These are phyloP conservation scores for Tolypeutes matacus DNA, from an alignment of 2,797 vertebrate genomes.

Conservation along the genomic window DNA sequence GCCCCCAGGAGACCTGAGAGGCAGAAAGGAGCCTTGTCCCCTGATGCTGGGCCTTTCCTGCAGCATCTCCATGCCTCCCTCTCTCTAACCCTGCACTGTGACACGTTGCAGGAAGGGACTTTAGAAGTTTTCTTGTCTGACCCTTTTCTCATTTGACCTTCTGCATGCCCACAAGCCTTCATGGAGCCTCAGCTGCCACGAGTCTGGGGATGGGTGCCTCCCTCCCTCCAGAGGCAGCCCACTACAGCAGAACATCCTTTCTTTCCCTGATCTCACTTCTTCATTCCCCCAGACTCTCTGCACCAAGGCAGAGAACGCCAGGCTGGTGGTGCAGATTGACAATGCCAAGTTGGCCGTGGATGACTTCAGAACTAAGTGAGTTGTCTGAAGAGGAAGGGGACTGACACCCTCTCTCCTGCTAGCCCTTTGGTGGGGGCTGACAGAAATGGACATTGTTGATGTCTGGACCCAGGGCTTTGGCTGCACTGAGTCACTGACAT, in stretches of 20 bases:
- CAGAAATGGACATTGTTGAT: background rate
- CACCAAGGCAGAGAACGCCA: slow-evolving; percentile 78
- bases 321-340: slow-evolving; percentile 83
- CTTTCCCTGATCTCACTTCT: background rate
- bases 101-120: too few species aligned
- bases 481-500: background rate
- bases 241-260: background rate
- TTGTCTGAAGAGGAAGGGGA: background rate
- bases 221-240: background rate
- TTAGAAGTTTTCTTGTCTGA: background rate
- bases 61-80: background rate
- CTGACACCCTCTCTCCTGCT: background rate
- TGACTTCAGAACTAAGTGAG: slow-evolving; percentile 84
- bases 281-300: slow-evolving; percentile 87
- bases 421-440: background rate
- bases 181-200: background rate
- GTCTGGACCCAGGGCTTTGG: background rate
- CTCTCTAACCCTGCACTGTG: background rate
- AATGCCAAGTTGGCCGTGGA: slow-evolving; percentile 80
- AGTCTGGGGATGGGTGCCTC: background rate
- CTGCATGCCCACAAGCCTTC: background rate
- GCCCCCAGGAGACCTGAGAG: background rate
- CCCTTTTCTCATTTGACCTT: background rate
- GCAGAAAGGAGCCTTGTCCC: background rate
- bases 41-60: background rate